These are phyloP conservation scores for Sebastes minor DNA, from an alignment of 2,797 vertebrate species.

Conservation along the genomic window DNA sequence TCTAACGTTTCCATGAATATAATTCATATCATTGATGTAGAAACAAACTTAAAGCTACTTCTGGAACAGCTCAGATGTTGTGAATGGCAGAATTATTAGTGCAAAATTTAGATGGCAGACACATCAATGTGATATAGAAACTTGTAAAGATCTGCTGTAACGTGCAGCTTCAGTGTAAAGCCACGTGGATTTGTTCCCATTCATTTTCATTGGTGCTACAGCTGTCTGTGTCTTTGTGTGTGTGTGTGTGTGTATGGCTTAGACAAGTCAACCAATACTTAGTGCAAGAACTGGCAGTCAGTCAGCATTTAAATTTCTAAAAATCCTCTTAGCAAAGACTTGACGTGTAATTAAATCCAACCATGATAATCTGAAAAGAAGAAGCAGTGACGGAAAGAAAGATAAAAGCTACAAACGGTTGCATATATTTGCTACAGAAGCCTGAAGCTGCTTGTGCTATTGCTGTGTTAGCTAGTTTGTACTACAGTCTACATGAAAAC, in stretches of 20 bases:
- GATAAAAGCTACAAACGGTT: background rate
- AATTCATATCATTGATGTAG: background rate
- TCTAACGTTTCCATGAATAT: background rate
- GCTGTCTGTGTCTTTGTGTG: background rate
- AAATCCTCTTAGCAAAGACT: conserved; percentile 20
- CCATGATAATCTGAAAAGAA: background rate
- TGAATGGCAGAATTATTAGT: conserved; percentile 20
- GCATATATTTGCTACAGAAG: conserved; percentile 41
- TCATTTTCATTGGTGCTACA: conserved; percentile 32
- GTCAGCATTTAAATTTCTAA: conserved; percentile 15
- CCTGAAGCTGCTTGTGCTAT: conserved; percentile 28
- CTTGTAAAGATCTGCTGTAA: background rate
- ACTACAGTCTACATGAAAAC: conserved; percentile 16
- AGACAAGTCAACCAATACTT: conserved; percentile 4
- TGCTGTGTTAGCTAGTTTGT: conserved; percentile 6
- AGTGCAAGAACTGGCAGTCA: conserved; percentile 53
- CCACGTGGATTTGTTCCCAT: background rate
- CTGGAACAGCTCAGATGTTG: background rate
- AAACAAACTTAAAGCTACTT: conserved; percentile 7
- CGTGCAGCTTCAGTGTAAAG: background rate
- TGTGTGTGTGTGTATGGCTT: conserved; percentile 10
- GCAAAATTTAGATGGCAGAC: conserved; percentile 24
- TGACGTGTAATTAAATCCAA: conserved; percentile 16
- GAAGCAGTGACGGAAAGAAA: background rate
- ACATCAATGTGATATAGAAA: conserved; percentile 12